A percentile compares a stretch with the other conserved stretches of the same genome.
These are phyloP conservation scores for Dinomys branickii DNA, from an alignment of 2,113 vertebrate genomes.

Conservation along the genomic window DNA sequence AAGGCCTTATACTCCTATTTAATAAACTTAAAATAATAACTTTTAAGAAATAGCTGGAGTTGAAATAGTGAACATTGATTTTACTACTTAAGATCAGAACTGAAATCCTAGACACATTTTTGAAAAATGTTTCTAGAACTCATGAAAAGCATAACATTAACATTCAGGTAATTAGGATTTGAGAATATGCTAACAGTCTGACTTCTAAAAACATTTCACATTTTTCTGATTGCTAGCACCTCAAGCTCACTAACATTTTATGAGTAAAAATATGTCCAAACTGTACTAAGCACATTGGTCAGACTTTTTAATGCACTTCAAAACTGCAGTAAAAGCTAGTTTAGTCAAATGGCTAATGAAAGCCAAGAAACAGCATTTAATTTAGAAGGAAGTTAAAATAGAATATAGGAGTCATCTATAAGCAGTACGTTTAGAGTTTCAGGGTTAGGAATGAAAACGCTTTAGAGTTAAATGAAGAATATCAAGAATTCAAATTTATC, in stretches of 20 bases:
- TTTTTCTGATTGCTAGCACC: neutral
- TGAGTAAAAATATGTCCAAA: neutral
- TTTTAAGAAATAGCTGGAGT: neutral
- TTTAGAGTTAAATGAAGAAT: neutral
- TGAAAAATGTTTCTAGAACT: neutral
- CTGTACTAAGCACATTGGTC: neutral
- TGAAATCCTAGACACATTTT: neutral
- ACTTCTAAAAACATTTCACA: neutral
- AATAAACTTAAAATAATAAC: neutral
- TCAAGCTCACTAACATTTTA: slow-evolving; percentile 7
- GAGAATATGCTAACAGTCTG: neutral
- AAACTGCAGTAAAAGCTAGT: neutral
- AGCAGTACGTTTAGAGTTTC: neutral
- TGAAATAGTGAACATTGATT: neutral
- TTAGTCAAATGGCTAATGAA: neutral
- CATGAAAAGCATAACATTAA: neutral
- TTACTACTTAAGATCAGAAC: neutral
- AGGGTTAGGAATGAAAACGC: neutral
- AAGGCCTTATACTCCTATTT: neutral
- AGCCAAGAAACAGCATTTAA: neutral
- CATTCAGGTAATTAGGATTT: neutral
- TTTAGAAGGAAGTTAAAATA: neutral
- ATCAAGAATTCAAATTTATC: neutral
- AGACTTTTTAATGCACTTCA: neutral
- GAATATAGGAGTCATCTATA: neutral